Evolutionary conservation across 2,888 invertebrate genomes (phyloP).

Genomic region (Erebia epiphron): DNA sequence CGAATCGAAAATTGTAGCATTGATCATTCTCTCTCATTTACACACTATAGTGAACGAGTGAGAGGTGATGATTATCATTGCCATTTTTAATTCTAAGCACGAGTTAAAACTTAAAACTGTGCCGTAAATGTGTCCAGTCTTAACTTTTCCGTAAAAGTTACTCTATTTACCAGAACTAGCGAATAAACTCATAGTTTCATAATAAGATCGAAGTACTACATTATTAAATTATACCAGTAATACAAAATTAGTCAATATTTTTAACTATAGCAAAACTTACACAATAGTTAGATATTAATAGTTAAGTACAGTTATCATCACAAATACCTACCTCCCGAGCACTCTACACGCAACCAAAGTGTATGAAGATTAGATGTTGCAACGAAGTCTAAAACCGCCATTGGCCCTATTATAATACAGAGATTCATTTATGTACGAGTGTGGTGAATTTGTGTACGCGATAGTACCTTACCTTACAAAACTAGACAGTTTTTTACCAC

Average conservation of each 20-base stretch:
- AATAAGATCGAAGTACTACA: not conserved
- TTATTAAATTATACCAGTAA: conserved; percentile 10
- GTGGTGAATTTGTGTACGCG: not conserved
- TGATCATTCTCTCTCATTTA: too few relatives aligned
- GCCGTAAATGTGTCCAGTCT: too few relatives aligned
- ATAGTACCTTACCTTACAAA: not conserved
- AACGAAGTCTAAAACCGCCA: not conserved
- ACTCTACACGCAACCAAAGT: not conserved
- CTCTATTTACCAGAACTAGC: too few relatives aligned
- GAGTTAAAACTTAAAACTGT: too few relatives aligned
- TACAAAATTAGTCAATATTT: conserved; percentile 3
- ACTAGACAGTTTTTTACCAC: too few relatives aligned
- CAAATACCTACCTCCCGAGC: not conserved
- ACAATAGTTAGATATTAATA: conserved; percentile 4
- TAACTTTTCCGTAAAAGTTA: too few relatives aligned
- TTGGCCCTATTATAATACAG: not conserved
- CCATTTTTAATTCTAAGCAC: too few relatives aligned
- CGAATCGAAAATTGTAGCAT: too few relatives aligned
- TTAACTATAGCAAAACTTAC: not conserved
- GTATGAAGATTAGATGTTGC: not conserved
- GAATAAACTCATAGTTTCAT: not conserved
- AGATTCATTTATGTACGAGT: not conserved
- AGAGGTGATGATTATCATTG: too few relatives aligned
- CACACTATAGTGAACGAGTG: too few relatives aligned
- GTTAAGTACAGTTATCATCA: conserved; percentile 17